Conservation (phyloP, 2,113 vertebrate genomes). For the Xenopus borealis region DNA sequence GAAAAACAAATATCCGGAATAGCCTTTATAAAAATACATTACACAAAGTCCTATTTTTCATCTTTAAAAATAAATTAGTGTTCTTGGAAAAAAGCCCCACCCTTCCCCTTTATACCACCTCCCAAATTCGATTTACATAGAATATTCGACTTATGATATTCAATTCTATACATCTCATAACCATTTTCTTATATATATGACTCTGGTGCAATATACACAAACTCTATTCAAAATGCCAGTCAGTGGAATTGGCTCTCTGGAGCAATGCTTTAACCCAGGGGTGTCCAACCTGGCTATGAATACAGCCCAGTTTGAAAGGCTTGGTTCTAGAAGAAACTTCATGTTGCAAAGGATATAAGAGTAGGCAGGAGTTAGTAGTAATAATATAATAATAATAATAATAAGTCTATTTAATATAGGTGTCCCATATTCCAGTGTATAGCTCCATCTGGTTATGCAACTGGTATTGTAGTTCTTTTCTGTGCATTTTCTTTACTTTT, state of each 20-base stretch:
- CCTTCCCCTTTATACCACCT: conserved; percentile 49
- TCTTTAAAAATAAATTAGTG: conserved; percentile 90
- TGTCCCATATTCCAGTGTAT: no score
- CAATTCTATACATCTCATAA: conserved; percentile 58
- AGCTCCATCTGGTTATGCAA: no score
- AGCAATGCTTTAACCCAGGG: neutral
- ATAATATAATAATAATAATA: no score
- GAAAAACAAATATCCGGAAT: conserved; percentile 75
- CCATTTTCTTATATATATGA: conserved; percentile 56
- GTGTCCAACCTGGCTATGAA: no score
- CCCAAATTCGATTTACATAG: conserved; percentile 63
- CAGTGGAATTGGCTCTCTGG: conserved; percentile 53
- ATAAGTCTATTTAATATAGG: no score
- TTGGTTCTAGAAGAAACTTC: no score
- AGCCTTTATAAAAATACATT: conserved; percentile 97
- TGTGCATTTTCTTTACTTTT: no score
- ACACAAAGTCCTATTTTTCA: conserved; percentile 82
- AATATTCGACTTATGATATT: conserved; percentile 55
- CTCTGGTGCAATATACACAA: conserved; percentile 71
- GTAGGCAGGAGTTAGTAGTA: no score
- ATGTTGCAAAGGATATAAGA: no score
- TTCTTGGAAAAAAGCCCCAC: conserved; percentile 65
- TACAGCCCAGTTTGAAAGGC: no score
- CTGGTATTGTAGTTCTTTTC: no score
- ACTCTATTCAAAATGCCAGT: conserved; percentile 64